phyloP scores from a whole-genome alignment of 1,140 invertebrate genomes.

The Dendrolimus punctatus region DNA sequence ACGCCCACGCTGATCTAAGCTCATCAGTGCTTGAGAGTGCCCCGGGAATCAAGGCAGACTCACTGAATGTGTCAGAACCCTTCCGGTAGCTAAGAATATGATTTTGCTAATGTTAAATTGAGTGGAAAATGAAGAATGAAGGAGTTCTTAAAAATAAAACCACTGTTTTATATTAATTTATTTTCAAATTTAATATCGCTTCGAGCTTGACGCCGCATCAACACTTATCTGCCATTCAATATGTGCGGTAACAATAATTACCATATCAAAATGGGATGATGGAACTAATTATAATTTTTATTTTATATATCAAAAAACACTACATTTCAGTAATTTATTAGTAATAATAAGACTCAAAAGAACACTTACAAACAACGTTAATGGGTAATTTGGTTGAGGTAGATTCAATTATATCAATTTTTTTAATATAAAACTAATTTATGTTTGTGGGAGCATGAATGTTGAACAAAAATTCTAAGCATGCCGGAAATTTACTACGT shows the following conservation, averaged over 20 bases:
- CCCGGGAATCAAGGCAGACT: too few relatives aligned
- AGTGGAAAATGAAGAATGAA: too few relatives aligned
- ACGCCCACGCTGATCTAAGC: too few relatives aligned
- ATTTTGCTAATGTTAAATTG: too few relatives aligned
- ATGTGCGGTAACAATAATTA: slow-evolving; percentile 62
- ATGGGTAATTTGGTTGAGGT: slow-evolving; percentile 68
- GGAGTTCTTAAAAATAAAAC: slow-evolving; percentile 5
- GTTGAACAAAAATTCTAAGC: not conserved
- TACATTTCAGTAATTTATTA: slow-evolving; percentile 58
- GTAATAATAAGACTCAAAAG: slow-evolving; percentile 62
- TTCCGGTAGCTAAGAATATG: too few relatives aligned
- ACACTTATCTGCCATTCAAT: slow-evolving; percentile 54
- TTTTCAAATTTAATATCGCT: slow-evolving; percentile 53
- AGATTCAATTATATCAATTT: slow-evolving; percentile 52
- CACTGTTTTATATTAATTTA: slow-evolving; percentile 17
- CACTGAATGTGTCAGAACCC: too few relatives aligned
- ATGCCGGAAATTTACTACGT: too few relatives aligned
- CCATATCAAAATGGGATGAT: slow-evolving; percentile 64
- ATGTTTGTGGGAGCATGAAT: slow-evolving; percentile 27
- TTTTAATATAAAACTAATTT: slow-evolving; percentile 28
- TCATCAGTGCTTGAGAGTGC: too few relatives aligned
- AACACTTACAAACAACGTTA: slow-evolving; percentile 65
- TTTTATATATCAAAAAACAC: slow-evolving; percentile 53
- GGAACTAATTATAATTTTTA: slow-evolving; percentile 52
- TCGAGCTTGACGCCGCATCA: slow-evolving; percentile 47